Percentiles rank a stretch among this genome's conserved stretches.
Conservation (phyloP, 37 sponge, comb jelly and placozoan genomes). For the Crambe crambe region DNA sequence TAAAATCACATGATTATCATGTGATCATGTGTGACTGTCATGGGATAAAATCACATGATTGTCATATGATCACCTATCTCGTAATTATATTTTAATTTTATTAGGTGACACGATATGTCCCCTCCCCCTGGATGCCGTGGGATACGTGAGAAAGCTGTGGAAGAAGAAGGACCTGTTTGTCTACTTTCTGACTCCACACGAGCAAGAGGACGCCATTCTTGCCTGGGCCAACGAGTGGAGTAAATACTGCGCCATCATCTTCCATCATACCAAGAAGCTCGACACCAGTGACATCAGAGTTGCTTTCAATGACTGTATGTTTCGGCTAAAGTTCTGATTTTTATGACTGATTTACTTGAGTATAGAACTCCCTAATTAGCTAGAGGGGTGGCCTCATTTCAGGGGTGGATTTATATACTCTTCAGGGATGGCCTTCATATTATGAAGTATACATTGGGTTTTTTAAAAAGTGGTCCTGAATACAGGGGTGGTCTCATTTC, state of each 20-base stretch:
- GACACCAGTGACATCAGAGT: conserved; percentile 51
- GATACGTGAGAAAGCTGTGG: conserved; percentile 44
- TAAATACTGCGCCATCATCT: conserved; percentile 55
- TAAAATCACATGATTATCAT: no score
- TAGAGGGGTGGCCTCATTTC: background rate
- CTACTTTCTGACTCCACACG: conserved; percentile 47
- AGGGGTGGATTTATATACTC: no score
- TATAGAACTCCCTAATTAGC: no score
- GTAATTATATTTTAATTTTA: no score
- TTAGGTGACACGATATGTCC: conserved; percentile 35
- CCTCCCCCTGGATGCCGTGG: conserved; percentile 57
- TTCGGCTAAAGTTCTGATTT: no score
- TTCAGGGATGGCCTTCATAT: background rate
- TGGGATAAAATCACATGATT: no score
- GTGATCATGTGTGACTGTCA: no score
- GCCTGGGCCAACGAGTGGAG: conserved; percentile 63
- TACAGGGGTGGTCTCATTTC: background rate
- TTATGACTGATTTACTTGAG: no score
- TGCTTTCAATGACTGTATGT: conserved; percentile 48
- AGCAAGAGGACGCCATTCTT: conserved; percentile 30
- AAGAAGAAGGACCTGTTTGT: conserved; percentile 51
- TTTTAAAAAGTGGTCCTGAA: background rate
- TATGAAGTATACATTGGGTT: background rate
- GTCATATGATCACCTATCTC: no score
- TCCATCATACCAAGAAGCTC: conserved; percentile 6